Evolutionary conservation across 2,113 vertebrate species (phyloP).

Genomic region (Sebastes fasciatus): DNA sequence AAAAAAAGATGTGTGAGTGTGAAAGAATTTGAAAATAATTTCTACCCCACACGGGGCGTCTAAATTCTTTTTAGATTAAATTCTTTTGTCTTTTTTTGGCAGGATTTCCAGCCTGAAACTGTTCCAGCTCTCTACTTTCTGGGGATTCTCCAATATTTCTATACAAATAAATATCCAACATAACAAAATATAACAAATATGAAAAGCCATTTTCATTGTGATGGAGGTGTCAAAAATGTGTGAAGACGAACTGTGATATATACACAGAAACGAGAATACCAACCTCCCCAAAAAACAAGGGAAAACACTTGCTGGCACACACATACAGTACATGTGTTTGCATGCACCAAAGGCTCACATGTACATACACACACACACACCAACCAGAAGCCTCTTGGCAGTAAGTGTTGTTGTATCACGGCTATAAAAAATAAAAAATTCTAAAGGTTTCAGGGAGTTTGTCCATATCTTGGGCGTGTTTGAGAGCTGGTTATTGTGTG

Average conservation of each 20-base stretch:
- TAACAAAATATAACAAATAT: neutral
- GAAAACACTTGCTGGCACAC: neutral
- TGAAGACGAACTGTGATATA: neutral
- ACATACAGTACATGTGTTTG: neutral
- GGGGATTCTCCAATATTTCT: neutral
- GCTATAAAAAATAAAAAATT: neutral
- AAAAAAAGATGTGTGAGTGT: neutral
- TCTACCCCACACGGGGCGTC: neutral
- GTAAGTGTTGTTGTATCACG: no score
- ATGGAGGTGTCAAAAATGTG: neutral
- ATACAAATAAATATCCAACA: neutral
- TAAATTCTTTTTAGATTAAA: neutral
- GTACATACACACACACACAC: neutral
- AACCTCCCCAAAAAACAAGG: neutral
- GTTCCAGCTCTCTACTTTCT: neutral
- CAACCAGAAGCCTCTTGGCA: constrained; percentile 4
- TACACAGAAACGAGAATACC: neutral
- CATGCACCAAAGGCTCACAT: neutral
- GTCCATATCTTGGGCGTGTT: neutral
- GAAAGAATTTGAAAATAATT: neutral
- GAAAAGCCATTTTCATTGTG: neutral
- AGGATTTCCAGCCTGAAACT: neutral
- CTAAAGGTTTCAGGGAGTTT: neutral
- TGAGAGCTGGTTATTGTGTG: neutral
- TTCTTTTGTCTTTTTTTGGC: neutral